Evolutionary conservation across 2,113 vertebrate genomes (phyloP).

Genomic region (Micronisus gabar): DNA sequence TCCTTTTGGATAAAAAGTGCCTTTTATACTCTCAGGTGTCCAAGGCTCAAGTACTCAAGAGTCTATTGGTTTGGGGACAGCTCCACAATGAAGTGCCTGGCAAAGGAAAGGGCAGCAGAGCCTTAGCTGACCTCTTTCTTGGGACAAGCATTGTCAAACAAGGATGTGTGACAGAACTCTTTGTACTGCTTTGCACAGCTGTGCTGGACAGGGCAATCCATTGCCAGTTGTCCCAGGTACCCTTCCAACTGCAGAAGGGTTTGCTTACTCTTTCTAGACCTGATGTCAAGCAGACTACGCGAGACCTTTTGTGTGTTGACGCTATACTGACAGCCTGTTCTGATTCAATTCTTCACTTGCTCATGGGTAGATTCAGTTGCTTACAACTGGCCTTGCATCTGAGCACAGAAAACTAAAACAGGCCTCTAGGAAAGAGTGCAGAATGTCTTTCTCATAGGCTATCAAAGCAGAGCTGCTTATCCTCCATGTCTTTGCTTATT

Average conservation of each 20-base stretch:
- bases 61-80: not conserved
- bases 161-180: not conserved
- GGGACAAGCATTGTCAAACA: constrained; percentile 1
- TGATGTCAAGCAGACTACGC: not conserved
- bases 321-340: not conserved
- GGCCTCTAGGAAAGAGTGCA: not conserved
- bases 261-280: not conserved
- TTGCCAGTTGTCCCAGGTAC: not conserved
- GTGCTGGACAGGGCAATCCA: not conserved
- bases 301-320: not conserved
- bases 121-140: constrained; percentile 24
- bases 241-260: not conserved
- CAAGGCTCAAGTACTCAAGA: not conserved
- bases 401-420: not conserved
- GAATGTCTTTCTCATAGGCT: not conserved
- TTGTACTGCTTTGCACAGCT: not conserved
- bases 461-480: not conserved
- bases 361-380: not conserved
- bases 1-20: not conserved
- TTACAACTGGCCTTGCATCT: not conserved
- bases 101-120: not conserved
- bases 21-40: not conserved
- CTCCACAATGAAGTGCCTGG: not conserved
- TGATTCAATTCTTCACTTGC: not conserved
- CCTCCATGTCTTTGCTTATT: not conserved